A percentile compares a stretch with the other conserved stretches of the same genome.
These are phyloP conservation scores for Drosophila meridionalis DNA, from an alignment of 2,888 invertebrate species.

Conservation along the genomic window DNA sequence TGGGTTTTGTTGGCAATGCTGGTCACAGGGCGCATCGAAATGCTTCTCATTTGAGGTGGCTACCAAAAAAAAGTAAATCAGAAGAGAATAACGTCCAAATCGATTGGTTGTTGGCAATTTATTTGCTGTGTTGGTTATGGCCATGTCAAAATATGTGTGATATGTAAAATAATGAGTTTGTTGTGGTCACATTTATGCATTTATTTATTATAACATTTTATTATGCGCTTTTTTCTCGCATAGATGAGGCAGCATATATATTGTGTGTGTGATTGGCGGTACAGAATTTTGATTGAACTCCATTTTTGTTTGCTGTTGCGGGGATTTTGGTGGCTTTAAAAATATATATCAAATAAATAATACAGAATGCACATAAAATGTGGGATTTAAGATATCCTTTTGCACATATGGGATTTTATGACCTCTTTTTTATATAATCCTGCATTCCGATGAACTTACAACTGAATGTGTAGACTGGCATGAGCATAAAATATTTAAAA, in stretches of 20 bases:
- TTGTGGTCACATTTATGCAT: constrained; percentile 58
- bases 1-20: constrained; percentile 40
- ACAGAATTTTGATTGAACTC: constrained; percentile 13
- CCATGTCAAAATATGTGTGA: constrained; percentile 77
- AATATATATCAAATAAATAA: constrained; percentile 1
- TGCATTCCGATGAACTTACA: background rate
- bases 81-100: constrained; percentile 35
- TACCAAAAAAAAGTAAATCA: constrained; percentile 24
- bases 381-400: background rate
- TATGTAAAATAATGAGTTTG: constrained; percentile 77
- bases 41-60: constrained; percentile 50
- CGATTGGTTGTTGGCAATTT: constrained; percentile 70
- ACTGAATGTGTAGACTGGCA: background rate
- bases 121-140: constrained; percentile 72
- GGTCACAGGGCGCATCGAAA: constrained; percentile 17
- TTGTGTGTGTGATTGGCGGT: constrained; percentile 27
- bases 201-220: constrained; percentile 50
- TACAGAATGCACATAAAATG: constrained; percentile 1
- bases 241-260: background rate
- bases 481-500: background rate
- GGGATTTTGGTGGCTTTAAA: constrained; percentile 5
- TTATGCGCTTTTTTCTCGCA: constrained; percentile 14
- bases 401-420: background rate
- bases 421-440: background rate
- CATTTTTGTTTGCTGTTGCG: background rate